These are phyloP conservation scores for Neostethus bicornis DNA, from an alignment of 2,797 vertebrate species.

Conservation along the genomic window DNA sequence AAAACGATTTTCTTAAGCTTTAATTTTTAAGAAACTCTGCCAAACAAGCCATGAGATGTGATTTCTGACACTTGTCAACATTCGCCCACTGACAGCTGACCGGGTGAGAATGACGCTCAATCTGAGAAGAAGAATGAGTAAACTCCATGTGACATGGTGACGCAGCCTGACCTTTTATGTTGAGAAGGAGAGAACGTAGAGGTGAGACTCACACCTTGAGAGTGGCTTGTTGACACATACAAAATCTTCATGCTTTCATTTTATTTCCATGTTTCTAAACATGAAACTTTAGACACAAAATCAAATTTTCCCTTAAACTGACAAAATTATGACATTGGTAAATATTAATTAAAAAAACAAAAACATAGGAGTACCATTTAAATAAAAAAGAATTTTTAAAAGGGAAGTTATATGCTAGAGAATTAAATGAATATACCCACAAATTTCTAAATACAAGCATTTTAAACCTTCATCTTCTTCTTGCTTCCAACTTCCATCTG, in stretches of 20 bases:
- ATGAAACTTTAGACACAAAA: slow-evolving; percentile 2
- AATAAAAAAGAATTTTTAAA: too few species aligned
- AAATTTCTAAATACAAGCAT: not conserved
- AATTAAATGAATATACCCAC: not conserved
- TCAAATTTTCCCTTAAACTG: not conserved
- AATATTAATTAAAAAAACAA: too few species aligned
- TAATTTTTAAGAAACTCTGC: slow-evolving; percentile 18
- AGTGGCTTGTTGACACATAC: slow-evolving; percentile 50
- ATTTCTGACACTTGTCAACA: slow-evolving; percentile 47
- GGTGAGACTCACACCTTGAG: slow-evolving; percentile 31
- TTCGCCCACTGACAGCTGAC: slow-evolving; percentile 52
- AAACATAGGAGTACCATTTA: too few species aligned
- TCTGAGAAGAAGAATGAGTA: slow-evolving; percentile 52
- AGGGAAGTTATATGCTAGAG: not conserved
- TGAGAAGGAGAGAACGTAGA: slow-evolving; percentile 51
- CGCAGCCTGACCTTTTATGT: slow-evolving; percentile 71
- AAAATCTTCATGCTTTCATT: slow-evolving; percentile 13
- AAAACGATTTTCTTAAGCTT: too few species aligned
- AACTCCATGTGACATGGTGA: slow-evolving; percentile 68
- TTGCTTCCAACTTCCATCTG: slow-evolving; percentile 23
- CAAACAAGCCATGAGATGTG: slow-evolving; percentile 27
- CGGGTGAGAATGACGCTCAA: slow-evolving; percentile 55
- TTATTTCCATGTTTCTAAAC: slow-evolving; percentile 3
- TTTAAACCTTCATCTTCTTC: slow-evolving; percentile 25
- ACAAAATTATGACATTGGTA: too few species aligned